phyloP scores from a whole-genome alignment of 2,113 vertebrate genomes.

The Spea bombifrons region DNA sequence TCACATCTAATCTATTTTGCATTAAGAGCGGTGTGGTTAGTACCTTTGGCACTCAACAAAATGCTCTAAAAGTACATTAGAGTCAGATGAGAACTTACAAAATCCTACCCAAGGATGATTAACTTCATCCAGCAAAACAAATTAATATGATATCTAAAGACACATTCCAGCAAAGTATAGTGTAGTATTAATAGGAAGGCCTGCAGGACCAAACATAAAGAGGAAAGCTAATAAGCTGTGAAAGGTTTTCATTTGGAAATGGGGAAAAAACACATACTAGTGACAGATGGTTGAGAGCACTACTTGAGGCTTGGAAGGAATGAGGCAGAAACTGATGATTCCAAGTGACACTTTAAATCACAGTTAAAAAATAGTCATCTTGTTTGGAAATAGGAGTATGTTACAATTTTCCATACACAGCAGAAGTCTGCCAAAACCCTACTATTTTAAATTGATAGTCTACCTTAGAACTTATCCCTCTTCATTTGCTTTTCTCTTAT shows the following conservation, averaged over 20 bases:
- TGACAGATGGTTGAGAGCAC: constrained; percentile 37
- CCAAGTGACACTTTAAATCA: constrained; percentile 33
- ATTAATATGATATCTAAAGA: constrained; percentile 41
- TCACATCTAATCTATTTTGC: constrained; percentile 35
- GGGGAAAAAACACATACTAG: constrained; percentile 39
- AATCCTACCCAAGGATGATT: constrained; percentile 36
- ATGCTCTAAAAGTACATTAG: constrained; percentile 33
- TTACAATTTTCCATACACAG: background rate
- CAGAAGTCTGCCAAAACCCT: background rate
- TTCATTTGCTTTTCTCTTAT: no score
- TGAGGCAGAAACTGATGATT: constrained; percentile 33
- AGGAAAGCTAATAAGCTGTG: constrained; percentile 43
- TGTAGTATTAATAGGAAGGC: constrained; percentile 20
- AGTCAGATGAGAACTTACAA: constrained; percentile 41
- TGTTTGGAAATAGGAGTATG: fast-evolving
- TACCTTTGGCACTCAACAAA: constrained; percentile 31
- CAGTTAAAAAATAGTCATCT: background rate
- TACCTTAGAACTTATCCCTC: no score
- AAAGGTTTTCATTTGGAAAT: constrained; percentile 39
- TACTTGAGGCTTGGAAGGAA: constrained; percentile 40
- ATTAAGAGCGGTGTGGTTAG: constrained; percentile 12
- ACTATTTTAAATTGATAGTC: background rate
- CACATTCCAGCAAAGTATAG: constrained; percentile 14
- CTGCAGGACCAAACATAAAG: constrained; percentile 24
- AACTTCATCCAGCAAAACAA: constrained; percentile 26